Percentiles rank a stretch among this genome's conserved stretches.
phyloP scores from a whole-genome alignment of 2,888 invertebrate genomes.

The Chymomyza amoena region DNA sequence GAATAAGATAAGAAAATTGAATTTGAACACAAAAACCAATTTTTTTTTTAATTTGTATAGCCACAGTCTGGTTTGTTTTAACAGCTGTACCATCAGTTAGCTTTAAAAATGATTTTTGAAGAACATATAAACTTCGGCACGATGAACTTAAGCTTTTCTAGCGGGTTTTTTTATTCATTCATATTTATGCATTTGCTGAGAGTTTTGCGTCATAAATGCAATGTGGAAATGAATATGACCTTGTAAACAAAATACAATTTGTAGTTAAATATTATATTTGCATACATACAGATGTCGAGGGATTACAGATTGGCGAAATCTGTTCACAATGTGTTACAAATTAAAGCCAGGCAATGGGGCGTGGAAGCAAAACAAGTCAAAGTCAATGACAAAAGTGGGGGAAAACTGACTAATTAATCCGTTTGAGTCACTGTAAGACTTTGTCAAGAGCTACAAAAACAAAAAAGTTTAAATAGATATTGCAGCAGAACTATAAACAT shows the following conservation, averaged over 20 bases:
- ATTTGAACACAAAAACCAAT: too few relatives aligned
- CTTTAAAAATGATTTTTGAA: not conserved
- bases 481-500: conserved; percentile 28
- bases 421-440: conserved; percentile 23
- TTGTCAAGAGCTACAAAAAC: not conserved
- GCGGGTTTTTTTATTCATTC: not conserved
- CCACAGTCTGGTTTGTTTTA: too few relatives aligned
- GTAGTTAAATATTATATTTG: not conserved
- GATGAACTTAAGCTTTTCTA: not conserved
- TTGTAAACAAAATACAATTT: conserved; percentile 37
- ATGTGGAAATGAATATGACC: conserved; percentile 56
- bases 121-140: not conserved
- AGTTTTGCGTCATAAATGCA: conserved; percentile 14
- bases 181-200: not conserved
- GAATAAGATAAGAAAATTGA: too few relatives aligned
- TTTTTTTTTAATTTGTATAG: too few relatives aligned
- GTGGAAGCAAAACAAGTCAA: conserved; percentile 25
- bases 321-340: conserved; percentile 64
- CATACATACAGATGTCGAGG: conserved; percentile 4
- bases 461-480: conserved; percentile 16
- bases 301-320: conserved; percentile 49
- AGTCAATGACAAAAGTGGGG: conserved; percentile 23
- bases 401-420: conserved; percentile 7
- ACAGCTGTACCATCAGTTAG: not conserved
- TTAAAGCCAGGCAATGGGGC: conserved; percentile 37